Evolutionary conservation across 1,140 invertebrate genomes (phyloP), one percentile per base, ranked within the genome.

Genomic region (Daktulosphaira vitifoliae): DNA sequence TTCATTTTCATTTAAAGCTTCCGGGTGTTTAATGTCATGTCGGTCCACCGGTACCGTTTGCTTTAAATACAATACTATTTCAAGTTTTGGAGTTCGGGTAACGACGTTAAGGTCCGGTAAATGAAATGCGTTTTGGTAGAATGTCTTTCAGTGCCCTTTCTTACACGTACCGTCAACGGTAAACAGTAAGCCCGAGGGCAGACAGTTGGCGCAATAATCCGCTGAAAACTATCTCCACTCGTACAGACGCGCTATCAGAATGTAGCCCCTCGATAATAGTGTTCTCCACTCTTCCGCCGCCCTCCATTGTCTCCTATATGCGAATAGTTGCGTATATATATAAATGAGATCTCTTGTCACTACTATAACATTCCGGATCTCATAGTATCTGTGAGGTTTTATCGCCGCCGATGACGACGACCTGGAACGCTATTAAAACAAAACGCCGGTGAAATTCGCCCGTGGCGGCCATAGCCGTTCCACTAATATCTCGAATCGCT

Each of bases 371-470:
- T 15, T 16, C 20, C 20, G 20, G 38, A 13, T 22, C 53, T n/a
- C 38, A 8, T n/a, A 42, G 5, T 42, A 44, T 56, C 53, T 44
- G 54, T 8, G 13, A 22, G 25, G 39, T 46, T 62, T 62, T 48
- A 62, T 62, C 42, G 38, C 22, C 38, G 38, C n/a, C 53, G 38
- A 6, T n/a, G 38, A 42, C 22, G 25, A 46, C 25, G 9, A 29
- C 54, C 54, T 38, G 54, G 44, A 59, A 59, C 54, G 39, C 54
- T 46, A 46, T 62, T 62, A 62, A 62, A 62, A 46, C 56, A 25
- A 33, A 62, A 62, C 56, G 42, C 42, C 42, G 15, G 42, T 5
- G 11, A n/a, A 11, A 33, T 33, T 33, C 42, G 33, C 26, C 44
- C 11, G 56, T 38, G 54, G 54, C 39, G 38, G 9, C 15, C 39